Evolutionary conservation across 2,797 vertebrate species (phyloP), one percentile per base, ranked within the genome.

Genomic region (Anguilla marmorata): DNA sequence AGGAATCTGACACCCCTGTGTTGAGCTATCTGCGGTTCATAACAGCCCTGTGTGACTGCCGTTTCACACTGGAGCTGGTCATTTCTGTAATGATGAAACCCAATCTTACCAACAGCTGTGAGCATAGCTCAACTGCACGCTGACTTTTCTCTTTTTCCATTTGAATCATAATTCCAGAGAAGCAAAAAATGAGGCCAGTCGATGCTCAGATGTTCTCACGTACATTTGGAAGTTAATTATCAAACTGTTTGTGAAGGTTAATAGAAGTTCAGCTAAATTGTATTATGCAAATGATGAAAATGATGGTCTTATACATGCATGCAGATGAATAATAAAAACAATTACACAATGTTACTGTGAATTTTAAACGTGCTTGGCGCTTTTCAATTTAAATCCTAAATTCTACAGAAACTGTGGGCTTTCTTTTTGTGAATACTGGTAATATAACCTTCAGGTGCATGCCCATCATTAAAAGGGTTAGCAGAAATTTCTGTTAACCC

Each of bases 21-120:
- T 21, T 48, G 79, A 82, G 79, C 79, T 82, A 82, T 82, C 79
- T 82, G 79, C 16, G 79, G 41, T 82, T n/a, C 76, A n/a, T 82
- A n/a, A 9, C 45, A n/a, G 41, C 79, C 24, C 19, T n/a, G 79
- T 50, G 79, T 27, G 45, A 82, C 45, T 82, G 79, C 41, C 21
- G 41, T 48, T n/a, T 24, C 50, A 50, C 79, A 50, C 79, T 48
- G 2, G 21, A 50, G 24, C 0, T 50, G 79, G 21, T 50, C 79
- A 82, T 50, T 79, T 21, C 74, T n/a, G 24, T 82, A 50, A n/a
- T n/a, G 21, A n/a, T 9, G 45, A 50, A 48, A 27, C 19, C 79
- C 2, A n/a, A 48, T 82, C 3, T 33, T 41, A 33, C 41, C 27
- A 27, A 14, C 24, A n/a, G 30, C 19, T 33, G 33, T 27, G 41